Conservation (phyloP, 2,113 vertebrate species). For the Lipotes vexillifer region DNA sequence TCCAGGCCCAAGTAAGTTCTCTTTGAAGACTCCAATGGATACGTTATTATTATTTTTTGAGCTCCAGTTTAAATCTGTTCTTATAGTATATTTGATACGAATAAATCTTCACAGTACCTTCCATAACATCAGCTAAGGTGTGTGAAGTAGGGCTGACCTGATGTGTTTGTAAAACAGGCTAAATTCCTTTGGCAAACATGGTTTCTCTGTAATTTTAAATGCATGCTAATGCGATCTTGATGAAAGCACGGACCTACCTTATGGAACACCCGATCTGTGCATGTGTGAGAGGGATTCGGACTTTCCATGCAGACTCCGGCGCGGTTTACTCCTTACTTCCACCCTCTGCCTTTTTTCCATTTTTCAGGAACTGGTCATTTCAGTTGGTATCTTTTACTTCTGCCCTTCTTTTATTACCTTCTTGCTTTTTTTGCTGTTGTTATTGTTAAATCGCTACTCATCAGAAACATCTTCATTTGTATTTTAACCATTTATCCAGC, state of each 20-base stretch:
- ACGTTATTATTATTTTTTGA: not conserved
- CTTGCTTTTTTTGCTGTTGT: not conserved
- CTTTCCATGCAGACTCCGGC: not conserved
- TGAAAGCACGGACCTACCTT: not conserved
- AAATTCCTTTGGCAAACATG: not conserved
- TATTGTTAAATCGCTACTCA: not conserved
- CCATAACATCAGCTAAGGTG: not conserved
- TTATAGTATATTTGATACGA: not conserved
- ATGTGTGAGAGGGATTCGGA: not conserved
- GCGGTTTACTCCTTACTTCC: not conserved
- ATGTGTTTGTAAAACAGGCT: not conserved
- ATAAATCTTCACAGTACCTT: not conserved
- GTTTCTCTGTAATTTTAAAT: not conserved
- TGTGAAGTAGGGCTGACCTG: not conserved
- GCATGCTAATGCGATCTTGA: not conserved
- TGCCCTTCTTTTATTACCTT: not conserved
- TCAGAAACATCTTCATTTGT: not conserved
- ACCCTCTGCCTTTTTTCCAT: not conserved
- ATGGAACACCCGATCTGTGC: rapidly evolving
- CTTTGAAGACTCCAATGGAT: not conserved
- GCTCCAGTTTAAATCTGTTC: not conserved
- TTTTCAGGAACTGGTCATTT: not conserved
- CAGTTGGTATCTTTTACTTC: not conserved
- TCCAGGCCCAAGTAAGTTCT: not conserved
- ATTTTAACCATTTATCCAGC: not conserved